Percentiles rank a stretch among this genome's conserved stretches.
phyloP scores from a whole-genome alignment of 1,140 invertebrate species.

The Pissodes strobi region DNA sequence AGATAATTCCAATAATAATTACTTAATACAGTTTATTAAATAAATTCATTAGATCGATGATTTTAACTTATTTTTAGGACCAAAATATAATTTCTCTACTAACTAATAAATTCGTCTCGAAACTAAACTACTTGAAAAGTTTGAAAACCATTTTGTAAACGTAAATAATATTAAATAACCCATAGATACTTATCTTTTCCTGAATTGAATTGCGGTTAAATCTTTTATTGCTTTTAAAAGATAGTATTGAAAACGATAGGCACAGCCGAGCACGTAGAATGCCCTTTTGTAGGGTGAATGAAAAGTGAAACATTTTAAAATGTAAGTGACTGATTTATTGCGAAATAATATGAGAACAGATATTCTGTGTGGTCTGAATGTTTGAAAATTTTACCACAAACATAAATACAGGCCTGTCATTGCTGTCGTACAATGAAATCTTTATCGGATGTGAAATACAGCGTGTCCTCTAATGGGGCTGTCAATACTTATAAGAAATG shows the following conservation, averaged over 20 bases:
- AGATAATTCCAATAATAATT: too few species aligned
- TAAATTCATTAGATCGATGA: too few species aligned
- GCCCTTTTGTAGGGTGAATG: conserved; percentile 17
- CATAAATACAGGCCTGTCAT: conserved; percentile 26
- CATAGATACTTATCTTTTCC: conserved; percentile 10
- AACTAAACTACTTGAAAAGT: too few species aligned
- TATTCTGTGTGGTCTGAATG: conserved; percentile 32
- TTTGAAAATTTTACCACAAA: conserved; percentile 15
- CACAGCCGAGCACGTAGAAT: conserved; percentile 19
- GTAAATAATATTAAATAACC: background rate
- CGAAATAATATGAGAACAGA: conserved; percentile 40
- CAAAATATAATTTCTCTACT: too few species aligned
- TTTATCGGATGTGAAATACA: background rate
- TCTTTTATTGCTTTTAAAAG: conserved; percentile 14
- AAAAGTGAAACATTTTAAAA: conserved; percentile 26
- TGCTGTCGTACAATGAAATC: conserved; percentile 1
- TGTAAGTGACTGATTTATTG: conserved; percentile 35
- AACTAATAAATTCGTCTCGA: too few species aligned
- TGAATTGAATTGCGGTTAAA: conserved; percentile 28
- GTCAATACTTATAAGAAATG: background rate
- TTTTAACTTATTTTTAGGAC: too few species aligned
- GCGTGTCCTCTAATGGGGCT: background rate
- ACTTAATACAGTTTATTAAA: too few species aligned
- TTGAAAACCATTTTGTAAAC: background rate
- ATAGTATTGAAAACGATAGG: conserved; percentile 17